A percentile compares a stretch with the other conserved stretches of the same genome.
These are phyloP conservation scores for Sternotherus odoratus DNA, from an alignment of 2,797 vertebrate species.

Conservation along the genomic window DNA sequence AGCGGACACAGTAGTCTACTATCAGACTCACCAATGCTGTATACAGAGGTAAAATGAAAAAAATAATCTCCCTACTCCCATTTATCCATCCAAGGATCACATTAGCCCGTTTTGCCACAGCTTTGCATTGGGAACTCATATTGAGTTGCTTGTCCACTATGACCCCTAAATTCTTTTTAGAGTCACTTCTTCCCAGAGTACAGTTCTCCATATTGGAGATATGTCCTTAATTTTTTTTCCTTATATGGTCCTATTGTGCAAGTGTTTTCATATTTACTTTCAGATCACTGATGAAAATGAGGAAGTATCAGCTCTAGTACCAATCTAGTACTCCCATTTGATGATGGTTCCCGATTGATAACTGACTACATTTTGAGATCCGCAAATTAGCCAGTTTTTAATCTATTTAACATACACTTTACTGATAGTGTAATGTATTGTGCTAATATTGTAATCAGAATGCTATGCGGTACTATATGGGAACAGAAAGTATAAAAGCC, in stretches of 20 bases:
- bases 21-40: not conserved
- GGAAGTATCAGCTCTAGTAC: not conserved
- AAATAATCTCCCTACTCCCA: not conserved
- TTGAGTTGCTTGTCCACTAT: not conserved
- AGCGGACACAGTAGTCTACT: not conserved
- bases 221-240: not conserved
- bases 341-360: not conserved
- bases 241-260: not conserved
- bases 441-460: conserved; percentile 12
- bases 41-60: not conserved
- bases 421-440: not conserved
- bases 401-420: not conserved
- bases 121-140: not conserved
- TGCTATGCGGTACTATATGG: not conserved
- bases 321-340: not conserved
- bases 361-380: not conserved
- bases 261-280: not conserved
- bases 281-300: not conserved
- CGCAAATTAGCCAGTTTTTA: fast-evolving
- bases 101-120: fast-evolving
- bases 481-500: conserved; percentile 46
- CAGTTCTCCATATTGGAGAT: not conserved
- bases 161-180: not conserved
- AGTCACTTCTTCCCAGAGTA: not conserved
- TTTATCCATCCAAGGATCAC: not conserved